Evolutionary conservation across 2,113 vertebrate species (phyloP).

Genomic region (Alethe diademata): DNA sequence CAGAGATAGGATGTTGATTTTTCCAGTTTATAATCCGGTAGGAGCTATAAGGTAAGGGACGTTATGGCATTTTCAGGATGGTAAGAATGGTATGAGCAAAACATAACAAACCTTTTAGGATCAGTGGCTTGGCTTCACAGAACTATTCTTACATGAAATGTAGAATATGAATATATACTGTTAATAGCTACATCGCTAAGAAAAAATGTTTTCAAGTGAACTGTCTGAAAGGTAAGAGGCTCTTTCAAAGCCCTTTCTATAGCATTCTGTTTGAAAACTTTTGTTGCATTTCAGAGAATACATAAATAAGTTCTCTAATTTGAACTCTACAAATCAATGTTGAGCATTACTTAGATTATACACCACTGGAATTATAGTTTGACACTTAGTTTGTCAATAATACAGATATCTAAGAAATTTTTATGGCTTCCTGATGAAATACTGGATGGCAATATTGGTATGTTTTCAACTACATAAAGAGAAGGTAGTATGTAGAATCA

Average conservation of each 20-base stretch:
- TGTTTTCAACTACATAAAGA: conserved; percentile 34
- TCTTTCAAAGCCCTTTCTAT: background rate
- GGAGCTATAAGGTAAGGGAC: conserved; percentile 39
- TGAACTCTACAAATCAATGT: conserved; percentile 36
- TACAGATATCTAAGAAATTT: conserved; percentile 16
- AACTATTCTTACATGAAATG: background rate
- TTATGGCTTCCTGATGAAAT: conserved; percentile 47
- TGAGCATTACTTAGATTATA: background rate
- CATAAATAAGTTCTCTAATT: conserved; percentile 37
- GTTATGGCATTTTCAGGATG: conserved; percentile 53
- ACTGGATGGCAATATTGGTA: background rate
- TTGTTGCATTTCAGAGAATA: background rate
- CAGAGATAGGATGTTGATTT: conserved; percentile 71
- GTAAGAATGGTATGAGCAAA: conserved; percentile 34
- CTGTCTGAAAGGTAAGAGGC: background rate
- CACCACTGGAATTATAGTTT: conserved; percentile 11
- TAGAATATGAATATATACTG: background rate
- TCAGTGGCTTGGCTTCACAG: conserved; percentile 10
- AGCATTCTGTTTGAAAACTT: conserved; percentile 2
- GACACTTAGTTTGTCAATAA: conserved; percentile 32
- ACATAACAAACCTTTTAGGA: conserved; percentile 3
- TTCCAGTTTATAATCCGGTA: conserved; percentile 75
- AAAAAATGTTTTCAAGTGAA: background rate
- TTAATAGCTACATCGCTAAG: background rate
- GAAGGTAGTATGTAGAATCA: conserved; percentile 12